Base-by-base conservation (phyloP, 2,113 vertebrate genomes). In the Pao palembangensis region DNA sequence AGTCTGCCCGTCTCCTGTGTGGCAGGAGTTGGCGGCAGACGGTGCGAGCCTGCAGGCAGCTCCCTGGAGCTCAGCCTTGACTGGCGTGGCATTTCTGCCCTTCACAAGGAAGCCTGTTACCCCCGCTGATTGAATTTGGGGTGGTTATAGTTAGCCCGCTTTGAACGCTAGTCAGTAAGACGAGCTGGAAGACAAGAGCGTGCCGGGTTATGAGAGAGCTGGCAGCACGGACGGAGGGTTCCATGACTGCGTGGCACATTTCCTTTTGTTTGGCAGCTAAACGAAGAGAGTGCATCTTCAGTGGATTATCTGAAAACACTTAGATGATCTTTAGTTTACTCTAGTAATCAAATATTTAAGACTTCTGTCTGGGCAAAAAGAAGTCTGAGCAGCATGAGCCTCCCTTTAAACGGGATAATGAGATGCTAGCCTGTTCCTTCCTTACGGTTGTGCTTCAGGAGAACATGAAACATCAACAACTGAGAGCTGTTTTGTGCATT, bases 391-490 rank as follows among this genome's bases (percentile, higher is more conserved):
- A 56, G 57, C 0, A 25, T 17, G 52, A 55, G 64, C n/a, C 67
- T 16, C 68, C 63, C 67, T 17, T 31, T 21, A 38, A 6, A 19
- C 54, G 48, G 20, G 46, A 43, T 74, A 64, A 78, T 76, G 81
- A 81, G 67, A 78, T 71, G 64, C 72, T 70, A 76, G 17, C 81
- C 76, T 65, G 53, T 54, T 84, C 79, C 62, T 65, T 67, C 64
- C 52, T 68, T 69, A 78, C 59, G 78, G 67, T 64, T 75, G 79
- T 66, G 72, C 72, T 68, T n/a, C n/a, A 57, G 74, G 69, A 67
- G 67, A 71, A 78, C 68, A 55, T 70, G 48, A 71, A 65, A 71
- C 64, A 79, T 17, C 77, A 73, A 79, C 55, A 78, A 52, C 13
- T 64, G 55, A 55, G 52, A 38, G 55, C 38, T 25, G 42, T 15